Base-by-base conservation (phyloP, 2,888 invertebrate genomes). In the Chrysotoxum bicinctum region DNA sequence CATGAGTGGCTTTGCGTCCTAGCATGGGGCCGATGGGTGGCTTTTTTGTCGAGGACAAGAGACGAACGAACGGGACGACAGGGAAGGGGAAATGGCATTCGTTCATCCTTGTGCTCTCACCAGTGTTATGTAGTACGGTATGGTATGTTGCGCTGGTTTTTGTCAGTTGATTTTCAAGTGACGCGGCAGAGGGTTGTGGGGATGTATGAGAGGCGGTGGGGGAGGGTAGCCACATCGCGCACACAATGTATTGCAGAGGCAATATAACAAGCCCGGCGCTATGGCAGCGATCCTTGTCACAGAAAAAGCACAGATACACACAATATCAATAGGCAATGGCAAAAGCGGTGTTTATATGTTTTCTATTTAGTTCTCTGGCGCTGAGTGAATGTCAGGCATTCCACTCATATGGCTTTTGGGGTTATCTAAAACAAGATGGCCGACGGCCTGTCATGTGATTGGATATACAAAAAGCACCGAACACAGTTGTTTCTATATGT, bases 391-490 rank as follows among this genome's bases (percentile, higher is more conserved):
- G 85, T 85, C 85, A 85, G 85, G 85, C 85, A 85, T 85, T 85
- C 85, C 85, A 85, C 85, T 85, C 85, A 77, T 85, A 85, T 85
- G 85, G 85, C 85, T 85, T 87, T 87, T 87, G 87, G 87, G 88
- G 88, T 88, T 88, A 88, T 87, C 88, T 88, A 88, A 89, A 89
- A 88, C 88, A 89, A 89, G 88, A 89, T 89, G 89, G 89, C 89
- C 89, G 89, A 88, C 88, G 88, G 89, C 88, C 89, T 88, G 88
- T 88, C 88, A 88, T 88, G 88, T 88, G 88, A 89, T 89, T 89
- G 89, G 89, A 85, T 85, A 85, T 85, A 81, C 81, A 81, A 85
- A 85, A 85, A 85, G 81, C 81, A 68, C 81, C 81, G 81, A 85
- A 85, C 81, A 80, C 81, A 76, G 85, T 81, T 81, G 81, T 81